Percentiles rank a stretch among this genome's conserved stretches.
Conservation (phyloP, 2,113 vertebrate species). For the Ptilorrhoa leucosticta region DNA sequence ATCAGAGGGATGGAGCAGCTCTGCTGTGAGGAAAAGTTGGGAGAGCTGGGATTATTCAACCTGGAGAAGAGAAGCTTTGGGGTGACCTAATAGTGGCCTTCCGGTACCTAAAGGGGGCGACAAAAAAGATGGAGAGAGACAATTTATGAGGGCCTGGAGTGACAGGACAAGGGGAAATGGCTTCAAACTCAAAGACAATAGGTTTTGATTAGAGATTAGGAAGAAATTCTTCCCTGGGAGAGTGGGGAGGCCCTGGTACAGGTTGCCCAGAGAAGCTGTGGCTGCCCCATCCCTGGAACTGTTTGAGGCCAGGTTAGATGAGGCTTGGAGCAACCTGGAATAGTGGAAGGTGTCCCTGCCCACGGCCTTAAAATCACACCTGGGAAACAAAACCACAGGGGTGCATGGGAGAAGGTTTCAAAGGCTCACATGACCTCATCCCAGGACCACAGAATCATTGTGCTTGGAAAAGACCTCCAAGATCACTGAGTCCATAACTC, state of each 20-base stretch:
- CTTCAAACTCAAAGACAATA: not conserved
- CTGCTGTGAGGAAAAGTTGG: not conserved
- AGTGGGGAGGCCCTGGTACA: fast-evolving
- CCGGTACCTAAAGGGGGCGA: not conserved
- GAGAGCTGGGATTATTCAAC: not conserved
- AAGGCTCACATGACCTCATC: not conserved
- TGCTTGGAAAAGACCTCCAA: not conserved
- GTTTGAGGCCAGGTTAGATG: fast-evolving
- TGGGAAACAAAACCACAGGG: fast-evolving
- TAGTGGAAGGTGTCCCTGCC: not conserved
- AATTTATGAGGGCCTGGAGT: not conserved
- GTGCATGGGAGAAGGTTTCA: not conserved
- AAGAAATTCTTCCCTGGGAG: not conserved
- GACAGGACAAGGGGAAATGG: not conserved
- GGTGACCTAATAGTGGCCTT: not conserved
- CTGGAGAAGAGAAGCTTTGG: not conserved
- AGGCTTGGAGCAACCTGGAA: fast-evolving
- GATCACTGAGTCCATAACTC: not conserved
- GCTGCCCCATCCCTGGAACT: fast-evolving
- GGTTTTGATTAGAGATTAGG: not conserved
- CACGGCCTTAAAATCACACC: not conserved
- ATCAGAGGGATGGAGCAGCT: not conserved
- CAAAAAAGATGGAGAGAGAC: not conserved
- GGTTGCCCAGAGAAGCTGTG: not conserved
- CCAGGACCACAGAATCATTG: fast-evolving